Percentiles rank a stretch among this genome's conserved stretches.
phyloP scores from a whole-genome alignment of 1,140 invertebrate genomes.

The Octopus sinensis region DNA sequence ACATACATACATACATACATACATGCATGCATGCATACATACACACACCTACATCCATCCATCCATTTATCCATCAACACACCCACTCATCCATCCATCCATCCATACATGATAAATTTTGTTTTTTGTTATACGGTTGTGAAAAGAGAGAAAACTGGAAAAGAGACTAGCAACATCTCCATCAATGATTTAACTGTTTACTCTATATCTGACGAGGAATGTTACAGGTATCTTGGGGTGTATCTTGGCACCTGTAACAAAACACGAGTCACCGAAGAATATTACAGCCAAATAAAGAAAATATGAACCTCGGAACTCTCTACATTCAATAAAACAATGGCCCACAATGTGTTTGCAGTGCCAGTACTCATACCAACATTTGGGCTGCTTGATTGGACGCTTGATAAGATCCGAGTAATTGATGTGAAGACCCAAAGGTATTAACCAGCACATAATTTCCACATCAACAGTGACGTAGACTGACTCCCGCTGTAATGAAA shows the following conservation, averaged over 20 bases:
- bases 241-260: neutral
- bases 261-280: neutral
- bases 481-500: too few species aligned
- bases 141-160: neutral
- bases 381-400: too few species aligned
- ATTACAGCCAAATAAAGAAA: too few species aligned
- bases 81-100: neutral
- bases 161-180: neutral
- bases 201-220: neutral
- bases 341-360: too few species aligned
- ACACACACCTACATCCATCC: neutral
- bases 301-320: too few species aligned
- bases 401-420: too few species aligned
- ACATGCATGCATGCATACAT: neutral
- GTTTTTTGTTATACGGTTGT: neutral
- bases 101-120: neutral
- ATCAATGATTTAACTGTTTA: neutral
- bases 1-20: neutral
- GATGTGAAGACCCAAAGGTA: too few species aligned
- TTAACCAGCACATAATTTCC: too few species aligned
- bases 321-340: too few species aligned
- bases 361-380: too few species aligned
- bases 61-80: neutral
- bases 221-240: neutral
- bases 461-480: too few species aligned